Conservation (phyloP, 2,113 vertebrate species). For the Trematomus loennbergii region DNA sequence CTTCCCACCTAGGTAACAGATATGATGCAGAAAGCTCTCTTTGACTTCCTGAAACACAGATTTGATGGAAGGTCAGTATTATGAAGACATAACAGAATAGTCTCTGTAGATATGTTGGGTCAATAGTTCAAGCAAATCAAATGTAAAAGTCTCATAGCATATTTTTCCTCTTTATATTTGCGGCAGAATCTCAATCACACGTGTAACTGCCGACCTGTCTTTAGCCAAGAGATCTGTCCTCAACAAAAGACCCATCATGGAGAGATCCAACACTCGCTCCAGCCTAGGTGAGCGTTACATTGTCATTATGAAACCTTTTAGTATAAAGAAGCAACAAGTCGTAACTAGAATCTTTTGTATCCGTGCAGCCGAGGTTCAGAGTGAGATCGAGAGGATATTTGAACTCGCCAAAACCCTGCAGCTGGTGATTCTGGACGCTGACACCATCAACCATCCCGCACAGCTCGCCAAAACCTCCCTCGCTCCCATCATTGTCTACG, state of each 20-base stretch:
- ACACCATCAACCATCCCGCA: conserved; percentile 96
- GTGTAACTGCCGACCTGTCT: conserved; percentile 95
- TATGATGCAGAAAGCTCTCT: conserved; percentile 99
- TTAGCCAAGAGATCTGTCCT: conserved; percentile 96
- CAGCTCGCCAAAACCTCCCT: conserved; percentile 97
- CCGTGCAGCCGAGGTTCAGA: conserved; percentile 93
- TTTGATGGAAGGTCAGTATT: conserved; percentile 94
- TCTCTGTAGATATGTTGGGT: not conserved
- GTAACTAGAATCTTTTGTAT: not conserved
- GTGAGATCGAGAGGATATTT: conserved; percentile 97
- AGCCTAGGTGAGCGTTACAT: conserved; percentile 88
- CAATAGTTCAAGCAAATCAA: not conserved
- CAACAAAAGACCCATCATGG: conserved; percentile 96
- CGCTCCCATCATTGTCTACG: conserved; percentile 95
- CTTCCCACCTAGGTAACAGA: conserved; percentile 88
- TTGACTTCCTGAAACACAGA: conserved; percentile 97
- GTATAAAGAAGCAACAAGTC: not conserved
- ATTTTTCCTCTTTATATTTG: not conserved
- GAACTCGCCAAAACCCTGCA: conserved; percentile 97
- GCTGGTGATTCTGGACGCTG: conserved; percentile 94
- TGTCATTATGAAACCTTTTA: not conserved
- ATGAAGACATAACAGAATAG: not conserved
- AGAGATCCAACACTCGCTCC: conserved; percentile 94
- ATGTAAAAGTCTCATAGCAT: not conserved
- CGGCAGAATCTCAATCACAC: conserved; percentile 94